phyloP scores from a whole-genome alignment of 2,888 invertebrate genomes.

The Synergus gifuensis region DNA sequence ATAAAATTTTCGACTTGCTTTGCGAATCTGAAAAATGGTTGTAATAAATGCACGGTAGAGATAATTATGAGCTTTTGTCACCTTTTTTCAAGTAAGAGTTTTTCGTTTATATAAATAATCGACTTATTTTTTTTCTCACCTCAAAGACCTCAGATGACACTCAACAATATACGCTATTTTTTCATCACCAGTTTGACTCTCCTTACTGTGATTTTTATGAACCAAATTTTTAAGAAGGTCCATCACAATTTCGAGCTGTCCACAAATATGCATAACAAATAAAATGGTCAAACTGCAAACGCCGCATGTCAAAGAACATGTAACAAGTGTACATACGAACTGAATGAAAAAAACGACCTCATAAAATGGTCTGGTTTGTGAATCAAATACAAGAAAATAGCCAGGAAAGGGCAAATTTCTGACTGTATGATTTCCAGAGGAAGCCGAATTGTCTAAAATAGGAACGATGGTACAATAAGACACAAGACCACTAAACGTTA shows the following conservation, averaged over 20 bases:
- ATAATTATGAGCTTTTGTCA: no score
- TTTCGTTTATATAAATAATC: no score
- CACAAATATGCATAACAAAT: conserved; percentile 35
- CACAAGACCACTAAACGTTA: background rate
- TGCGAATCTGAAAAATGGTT: conserved; percentile 15
- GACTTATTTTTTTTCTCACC: background rate
- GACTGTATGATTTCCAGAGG: background rate
- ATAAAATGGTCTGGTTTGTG: background rate
- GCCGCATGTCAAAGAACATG: background rate
- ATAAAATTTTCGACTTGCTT: background rate
- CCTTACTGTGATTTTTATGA: background rate
- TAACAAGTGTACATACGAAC: background rate
- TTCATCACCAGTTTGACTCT: background rate
- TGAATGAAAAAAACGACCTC: background rate
- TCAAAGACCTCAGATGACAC: conserved; percentile 19
- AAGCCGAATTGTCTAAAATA: background rate
- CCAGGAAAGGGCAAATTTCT: background rate
- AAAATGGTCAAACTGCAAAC: background rate
- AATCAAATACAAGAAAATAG: background rate
- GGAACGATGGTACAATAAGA: background rate
- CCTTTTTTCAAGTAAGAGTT: no score
- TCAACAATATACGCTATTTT: background rate
- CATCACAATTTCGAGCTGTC: conserved; percentile 32
- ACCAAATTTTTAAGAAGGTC: conserved; percentile 19
- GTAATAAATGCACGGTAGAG: no score